Evolutionary conservation across 2,797 vertebrate genomes (phyloP), one percentile per base, ranked within the genome.

Genomic region (Sebastiscus albofasciatus): DNA sequence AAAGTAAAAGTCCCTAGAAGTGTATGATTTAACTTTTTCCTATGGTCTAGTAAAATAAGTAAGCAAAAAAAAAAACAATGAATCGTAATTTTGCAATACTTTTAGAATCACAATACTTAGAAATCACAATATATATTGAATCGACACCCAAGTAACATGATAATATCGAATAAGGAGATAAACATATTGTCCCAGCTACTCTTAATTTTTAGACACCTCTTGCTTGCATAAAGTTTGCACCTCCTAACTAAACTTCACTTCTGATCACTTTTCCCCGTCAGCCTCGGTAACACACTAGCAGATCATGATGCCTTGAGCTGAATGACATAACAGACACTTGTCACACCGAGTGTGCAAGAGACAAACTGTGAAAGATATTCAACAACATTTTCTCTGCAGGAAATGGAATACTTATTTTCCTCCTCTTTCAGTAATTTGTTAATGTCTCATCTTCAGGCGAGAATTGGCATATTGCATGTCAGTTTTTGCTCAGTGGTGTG

Each of bases 401-500:
- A 88, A 87, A 79, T 52, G 3, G 33, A 60, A 60, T 68, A 73
- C 29, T 58, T 71, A 67, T 81, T 82, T 80, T 75, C n/a, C 33
- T 72, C 49, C 56, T 82, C 75, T 0, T 79, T 72, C 31, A 68
- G 76, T 83, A 82, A 90, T 92, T 78, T 87, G 81, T 89, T 87
- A 83, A 90, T 84, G 77, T 87, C 87, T 90, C 72, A 36, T 91
- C 83, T 85, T 87, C 55, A 85, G 87, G 90, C 56, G 49, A 83
- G 77, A 83, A 84, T 86, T 90, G 87, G 84, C 89, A 94, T 91
- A 92, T 90, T 92, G 89, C 78, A 69, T 84, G 90, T 80, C 72
- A 67, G 80, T 87, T 88, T 80, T 80, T 77, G 68, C 79, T 86
- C 82, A 27, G 73, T 71, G 83, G 78, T n/a, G 80, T 71, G 81